These are phyloP conservation scores for Drosophila nasuta DNA, from an alignment of 1,140 invertebrate genomes.

Conservation along the genomic window DNA sequence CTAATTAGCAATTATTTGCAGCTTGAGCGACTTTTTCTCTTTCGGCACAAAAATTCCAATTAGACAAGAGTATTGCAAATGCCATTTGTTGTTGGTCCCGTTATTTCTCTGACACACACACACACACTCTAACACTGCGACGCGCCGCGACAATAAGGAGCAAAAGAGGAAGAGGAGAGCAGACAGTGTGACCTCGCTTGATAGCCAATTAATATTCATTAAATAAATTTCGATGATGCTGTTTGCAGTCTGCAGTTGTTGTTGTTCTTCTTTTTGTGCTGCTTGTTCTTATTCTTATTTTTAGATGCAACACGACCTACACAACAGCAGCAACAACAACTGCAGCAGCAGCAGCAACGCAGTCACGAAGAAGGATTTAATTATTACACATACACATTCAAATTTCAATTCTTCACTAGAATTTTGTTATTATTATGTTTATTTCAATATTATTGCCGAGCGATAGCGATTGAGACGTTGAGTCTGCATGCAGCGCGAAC, in stretches of 20 bases:
- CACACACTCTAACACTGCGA: constrained; percentile 20
- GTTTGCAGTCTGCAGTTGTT: constrained; percentile 21
- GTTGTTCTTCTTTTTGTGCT: constrained; percentile 21
- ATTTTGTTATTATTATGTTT: background rate
- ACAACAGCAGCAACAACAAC: constrained; percentile 8
- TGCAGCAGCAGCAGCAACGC: background rate
- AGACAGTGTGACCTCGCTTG: constrained; percentile 62
- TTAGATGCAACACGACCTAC: constrained; percentile 38
- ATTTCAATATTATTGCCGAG: constrained; percentile 1
- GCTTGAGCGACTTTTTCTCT: constrained; percentile 57
- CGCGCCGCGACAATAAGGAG: background rate
- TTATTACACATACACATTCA: constrained; percentile 17
- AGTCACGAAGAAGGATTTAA: background rate
- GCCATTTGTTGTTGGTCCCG: constrained; percentile 67
- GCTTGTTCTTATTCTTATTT: constrained; percentile 37
- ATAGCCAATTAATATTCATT: constrained; percentile 79
- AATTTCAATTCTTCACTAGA: background rate
- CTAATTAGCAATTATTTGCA: constrained; percentile 76
- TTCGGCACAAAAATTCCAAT: constrained; percentile 71
- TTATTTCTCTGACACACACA: constrained; percentile 64
- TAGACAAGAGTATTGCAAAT: constrained; percentile 61
- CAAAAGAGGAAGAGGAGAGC: constrained; percentile 12
- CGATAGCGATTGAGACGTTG: background rate
- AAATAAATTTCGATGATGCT: constrained; percentile 53
- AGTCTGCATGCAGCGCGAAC: constrained; percentile 13